A percentile compares a stretch with the other conserved stretches of the same genome.
Evolutionary conservation across 1,140 invertebrate genomes (phyloP).

Genomic region (Drosophila guanche): DNA sequence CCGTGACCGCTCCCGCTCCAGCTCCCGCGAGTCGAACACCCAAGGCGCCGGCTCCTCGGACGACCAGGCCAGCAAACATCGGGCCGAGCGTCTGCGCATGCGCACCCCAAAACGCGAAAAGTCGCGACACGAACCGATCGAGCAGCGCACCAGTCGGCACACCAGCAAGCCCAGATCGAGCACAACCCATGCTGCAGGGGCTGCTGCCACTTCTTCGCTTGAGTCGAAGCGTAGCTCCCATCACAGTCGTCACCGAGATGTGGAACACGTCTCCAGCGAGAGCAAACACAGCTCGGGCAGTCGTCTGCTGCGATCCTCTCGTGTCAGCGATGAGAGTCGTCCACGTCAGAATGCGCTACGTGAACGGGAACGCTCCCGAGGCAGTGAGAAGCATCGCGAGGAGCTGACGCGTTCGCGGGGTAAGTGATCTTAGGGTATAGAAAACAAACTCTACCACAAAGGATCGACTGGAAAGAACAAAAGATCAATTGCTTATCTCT

Average conservation of each 20-base stretch:
- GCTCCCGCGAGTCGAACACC: constrained; percentile 70
- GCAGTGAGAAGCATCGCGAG: constrained; percentile 62
- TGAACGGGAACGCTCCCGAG: constrained; percentile 54
- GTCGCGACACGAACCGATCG: constrained; percentile 43
- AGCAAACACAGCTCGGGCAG: constrained; percentile 43
- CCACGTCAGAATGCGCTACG: constrained; percentile 52
- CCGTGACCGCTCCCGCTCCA: constrained; percentile 76
- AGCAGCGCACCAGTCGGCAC: constrained; percentile 32
- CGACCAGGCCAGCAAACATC: constrained; percentile 60
- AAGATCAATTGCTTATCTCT: constrained; percentile 39
- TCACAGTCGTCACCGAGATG: constrained; percentile 54
- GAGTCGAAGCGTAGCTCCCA: constrained; percentile 48
- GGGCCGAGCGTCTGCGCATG: constrained; percentile 60
- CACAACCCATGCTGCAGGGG: constrained; percentile 11
- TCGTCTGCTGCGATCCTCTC: constrained; percentile 64
- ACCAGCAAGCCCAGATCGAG: constrained; percentile 40
- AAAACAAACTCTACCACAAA: background rate
- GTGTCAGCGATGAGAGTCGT: constrained; percentile 54
- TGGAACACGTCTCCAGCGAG: constrained; percentile 34
- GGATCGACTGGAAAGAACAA: background rate
- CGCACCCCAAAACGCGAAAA: constrained; percentile 69
- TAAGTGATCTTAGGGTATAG: constrained; percentile 33
- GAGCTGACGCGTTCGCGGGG: constrained; percentile 67
- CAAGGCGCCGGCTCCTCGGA: constrained; percentile 75
- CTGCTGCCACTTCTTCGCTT: constrained; percentile 16